phyloP scores from a whole-genome alignment of 2,797 vertebrate species.

The Sciaenops ocellatus region DNA sequence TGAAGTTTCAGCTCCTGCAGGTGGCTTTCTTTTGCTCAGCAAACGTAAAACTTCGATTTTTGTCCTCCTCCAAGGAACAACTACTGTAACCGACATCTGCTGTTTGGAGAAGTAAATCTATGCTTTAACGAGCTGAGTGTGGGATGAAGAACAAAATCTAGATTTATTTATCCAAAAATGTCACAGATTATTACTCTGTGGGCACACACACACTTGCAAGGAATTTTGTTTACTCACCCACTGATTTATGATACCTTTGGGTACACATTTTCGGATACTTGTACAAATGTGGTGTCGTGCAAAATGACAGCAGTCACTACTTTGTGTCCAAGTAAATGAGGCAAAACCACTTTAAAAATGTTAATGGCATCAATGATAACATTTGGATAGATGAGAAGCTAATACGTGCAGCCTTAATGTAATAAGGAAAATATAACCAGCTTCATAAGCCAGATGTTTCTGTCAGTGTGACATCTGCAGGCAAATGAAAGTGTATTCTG shows the following conservation, averaged over 20 bases:
- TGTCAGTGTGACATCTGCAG: slow-evolving; percentile 9
- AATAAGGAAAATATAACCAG: neutral
- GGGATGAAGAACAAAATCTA: neutral
- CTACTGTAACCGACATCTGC: neutral
- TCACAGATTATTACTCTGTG: slow-evolving; percentile 25
- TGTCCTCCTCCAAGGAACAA: neutral
- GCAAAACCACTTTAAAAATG: neutral
- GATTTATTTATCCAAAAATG: slow-evolving; percentile 34
- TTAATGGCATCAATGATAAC: neutral
- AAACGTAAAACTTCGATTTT: neutral
- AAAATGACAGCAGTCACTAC: slow-evolving; percentile 4
- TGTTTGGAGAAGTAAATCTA: neutral
- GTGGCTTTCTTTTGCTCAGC: neutral
- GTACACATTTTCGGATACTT: slow-evolving; percentile 13
- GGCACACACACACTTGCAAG: neutral
- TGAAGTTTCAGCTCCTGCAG: slow-evolving; percentile 4
- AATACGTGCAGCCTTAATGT: neutral
- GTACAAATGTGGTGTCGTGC: neutral
- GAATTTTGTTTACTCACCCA: slow-evolving; percentile 7
- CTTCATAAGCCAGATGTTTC: slow-evolving; percentile 1
- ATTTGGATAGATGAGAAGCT: too few relatives aligned
- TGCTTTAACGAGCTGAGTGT: neutral
- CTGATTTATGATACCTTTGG: neutral
- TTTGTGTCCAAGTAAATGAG: neutral
- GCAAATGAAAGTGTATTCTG: neutral